Evolutionary conservation across 2,113 vertebrate genomes (phyloP).

Genomic region (Dolichallabes microphthalmus): DNA sequence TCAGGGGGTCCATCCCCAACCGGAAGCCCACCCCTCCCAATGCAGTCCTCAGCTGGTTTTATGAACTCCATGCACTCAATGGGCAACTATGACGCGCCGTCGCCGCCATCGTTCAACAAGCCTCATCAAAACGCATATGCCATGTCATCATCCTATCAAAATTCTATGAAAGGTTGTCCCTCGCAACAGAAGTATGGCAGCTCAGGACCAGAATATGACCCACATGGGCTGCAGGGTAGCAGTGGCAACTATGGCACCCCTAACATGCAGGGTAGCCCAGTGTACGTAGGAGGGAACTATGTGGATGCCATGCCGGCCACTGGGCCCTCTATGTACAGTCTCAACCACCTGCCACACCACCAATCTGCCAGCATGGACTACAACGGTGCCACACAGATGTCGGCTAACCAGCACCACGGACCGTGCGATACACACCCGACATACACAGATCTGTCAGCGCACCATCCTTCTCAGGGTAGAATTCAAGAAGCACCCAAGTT

Average conservation of each 20-base stretch:
- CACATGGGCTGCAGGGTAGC: slow-evolving; percentile 87
- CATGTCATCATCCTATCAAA: slow-evolving; percentile 87
- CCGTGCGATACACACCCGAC: slow-evolving; percentile 88
- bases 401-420: slow-evolving; percentile 86
- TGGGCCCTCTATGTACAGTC: slow-evolving; percentile 90
- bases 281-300: slow-evolving; percentile 89
- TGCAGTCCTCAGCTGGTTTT: slow-evolving; percentile 90
- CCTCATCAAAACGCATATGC: slow-evolving; percentile 92
- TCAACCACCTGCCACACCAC: slow-evolving; percentile 91
- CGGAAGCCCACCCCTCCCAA: slow-evolving; percentile 88
- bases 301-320: slow-evolving; percentile 88
- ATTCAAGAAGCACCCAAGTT: slow-evolving; percentile 99
- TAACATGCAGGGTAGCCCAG: slow-evolving; percentile 89
- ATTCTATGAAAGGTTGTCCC: slow-evolving; percentile 87
- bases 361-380: slow-evolving; percentile 92
- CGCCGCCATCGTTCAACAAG: slow-evolving; percentile 90
- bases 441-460: slow-evolving; percentile 93
- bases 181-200: slow-evolving; percentile 88
- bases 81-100: slow-evolving; percentile 88
- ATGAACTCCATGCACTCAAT: slow-evolving; percentile 91
- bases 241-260: slow-evolving; percentile 81
- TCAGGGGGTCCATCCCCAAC: slow-evolving; percentile 90
- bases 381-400: slow-evolving; percentile 82
- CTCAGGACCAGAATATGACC: slow-evolving; percentile 86
- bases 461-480: slow-evolving; percentile 98